Evolutionary conservation across 2,888 invertebrate genomes (phyloP), one percentile per base, ranked within the genome.

Genomic region (Anticlea derivata): DNA sequence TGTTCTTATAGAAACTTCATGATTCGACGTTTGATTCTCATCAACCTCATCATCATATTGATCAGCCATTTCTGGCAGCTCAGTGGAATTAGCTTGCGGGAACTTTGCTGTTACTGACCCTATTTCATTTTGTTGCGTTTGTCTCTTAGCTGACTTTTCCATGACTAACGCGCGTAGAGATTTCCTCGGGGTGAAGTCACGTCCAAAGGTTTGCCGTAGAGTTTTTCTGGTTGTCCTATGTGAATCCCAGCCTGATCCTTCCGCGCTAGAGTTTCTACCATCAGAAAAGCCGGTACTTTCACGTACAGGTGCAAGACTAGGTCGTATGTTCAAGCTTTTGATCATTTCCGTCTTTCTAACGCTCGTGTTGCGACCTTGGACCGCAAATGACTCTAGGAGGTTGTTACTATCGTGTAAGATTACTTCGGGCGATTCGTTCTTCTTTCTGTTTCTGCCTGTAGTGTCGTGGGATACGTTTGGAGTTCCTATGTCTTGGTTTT

Each of bases 191-290:
- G 82, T 81, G 35, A 84, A 83, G 52, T 86, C 86, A 70, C 75
- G 81, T 0, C 89, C 89, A 5, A 85, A 82, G 0, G 89, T 89
- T 57, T 82, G 78, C 17, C 89, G 68, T 8, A 89, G 45, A 0
- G 89, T 89, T 70, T 83, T 83, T 22, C 85, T 70, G 0, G 87
- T 86, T 0, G 79, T 81, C 56, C 87, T 79, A 55, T 89, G 89
- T 0, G 89, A 89, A 35, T 89, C 89, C 89, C 89, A 89, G 0
- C 80, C 84, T 0, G 89, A 88, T 1, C 80, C 79, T 68, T 85
- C 86, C 0, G 71, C 80, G 24, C 80, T 86, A 1, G 85, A 87
- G 54, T 80, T 70, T 8, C 12, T 71, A n/a, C 73, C 78, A 51
- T 80, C 79, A 1, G 78, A 78, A 1, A 80, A 58, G 0, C 68